These are phyloP conservation scores for Halictus quadricinctus DNA, from an alignment of 2,888 invertebrate species.

Conservation along the genomic window DNA sequence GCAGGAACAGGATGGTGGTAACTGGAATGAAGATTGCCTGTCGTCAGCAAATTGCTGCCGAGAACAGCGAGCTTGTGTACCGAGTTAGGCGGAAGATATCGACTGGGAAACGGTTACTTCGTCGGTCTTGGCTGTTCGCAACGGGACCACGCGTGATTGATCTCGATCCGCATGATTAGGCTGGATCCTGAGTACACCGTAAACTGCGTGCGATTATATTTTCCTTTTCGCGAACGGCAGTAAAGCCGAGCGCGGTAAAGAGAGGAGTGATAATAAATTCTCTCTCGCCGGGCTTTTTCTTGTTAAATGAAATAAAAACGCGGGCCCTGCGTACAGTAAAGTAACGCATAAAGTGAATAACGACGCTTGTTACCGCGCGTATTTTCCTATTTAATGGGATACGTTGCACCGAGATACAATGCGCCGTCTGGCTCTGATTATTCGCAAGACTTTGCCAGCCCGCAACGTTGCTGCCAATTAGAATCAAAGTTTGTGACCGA, in stretches of 20 bases:
- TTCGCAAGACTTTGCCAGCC: neutral
- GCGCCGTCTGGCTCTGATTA: conserved; percentile 7
- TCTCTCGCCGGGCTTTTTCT: conserved; percentile 20
- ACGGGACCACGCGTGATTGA: conserved; percentile 1
- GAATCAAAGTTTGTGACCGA: neutral
- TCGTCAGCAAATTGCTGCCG: conserved; percentile 62
- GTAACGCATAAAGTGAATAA: conserved; percentile 49
- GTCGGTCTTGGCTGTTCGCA: conserved; percentile 1
- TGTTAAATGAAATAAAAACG: conserved; percentile 36
- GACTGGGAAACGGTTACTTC: conserved; percentile 29
- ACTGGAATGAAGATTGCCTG: conserved; percentile 61
- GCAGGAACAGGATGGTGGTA: conserved; percentile 34
- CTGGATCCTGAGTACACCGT: neutral
- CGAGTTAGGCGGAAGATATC: conserved; percentile 36
- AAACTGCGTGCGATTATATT: conserved; percentile 48
- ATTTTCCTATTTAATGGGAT: conserved; percentile 39
- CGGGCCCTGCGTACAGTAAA: conserved; percentile 22
- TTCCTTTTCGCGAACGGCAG: conserved; percentile 12
- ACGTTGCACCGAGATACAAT: conserved; percentile 8
- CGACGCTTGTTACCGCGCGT: conserved; percentile 44
- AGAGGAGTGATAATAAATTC: conserved; percentile 51
- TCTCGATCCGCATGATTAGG: neutral
- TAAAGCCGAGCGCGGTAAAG: conserved; percentile 45
- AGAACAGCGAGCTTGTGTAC: conserved; percentile 29
- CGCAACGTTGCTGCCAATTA: neutral